Base-by-base conservation (phyloP, 2,888 invertebrate genomes). In the Sepiola atlantica region DNA sequence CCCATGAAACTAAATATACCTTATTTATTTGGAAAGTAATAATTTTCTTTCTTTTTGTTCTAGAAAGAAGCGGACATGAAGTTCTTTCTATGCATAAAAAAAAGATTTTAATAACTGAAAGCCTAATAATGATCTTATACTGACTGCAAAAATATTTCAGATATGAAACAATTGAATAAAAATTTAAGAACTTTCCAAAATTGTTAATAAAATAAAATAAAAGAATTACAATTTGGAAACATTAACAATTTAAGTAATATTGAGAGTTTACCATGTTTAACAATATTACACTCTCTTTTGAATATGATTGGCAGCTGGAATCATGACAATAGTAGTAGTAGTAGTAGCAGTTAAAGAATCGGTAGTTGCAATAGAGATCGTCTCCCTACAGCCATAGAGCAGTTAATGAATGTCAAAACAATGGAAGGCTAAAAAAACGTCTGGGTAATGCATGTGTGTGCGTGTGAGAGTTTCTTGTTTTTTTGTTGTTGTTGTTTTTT, bases 371-470 rank as follows among this genome's bases (percentile, higher is more conserved):
- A 32, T 16, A 32, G 77, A n/a, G 4, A 32, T 16, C 12, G n/a
- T 77, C 77, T 77, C 77, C 77, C n/a, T 77, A n/a, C 77, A 77
- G 77, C 77, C 77, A 77, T 77, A 77, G 8, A n/a, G 77, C 77
- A 77, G 77, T 28, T 28, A 92, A 92, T 92, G 28, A 92, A 92
- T 92, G 54, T 45, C 54, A 92, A 45, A 55, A 54, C 45, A 28
- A 92, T 92, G 92, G 92, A 92, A 55, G 92, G 45, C 92, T 92
- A 92, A 92, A 54, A n/a, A 92, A 54, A 92, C 21, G 45, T 45
- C 55, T 55, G 55, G 55, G 45, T 92, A 77, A 32, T 77, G 77
- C 32, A 32, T 77, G 77, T 24, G 28, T 77, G 24, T 77, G 24
- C 45, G 8, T 8, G 45, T 45, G 45, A 45, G 45, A 45, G 45